Conservation (phyloP, 2,113 vertebrate genomes). For the Varanus salvator region DNA sequence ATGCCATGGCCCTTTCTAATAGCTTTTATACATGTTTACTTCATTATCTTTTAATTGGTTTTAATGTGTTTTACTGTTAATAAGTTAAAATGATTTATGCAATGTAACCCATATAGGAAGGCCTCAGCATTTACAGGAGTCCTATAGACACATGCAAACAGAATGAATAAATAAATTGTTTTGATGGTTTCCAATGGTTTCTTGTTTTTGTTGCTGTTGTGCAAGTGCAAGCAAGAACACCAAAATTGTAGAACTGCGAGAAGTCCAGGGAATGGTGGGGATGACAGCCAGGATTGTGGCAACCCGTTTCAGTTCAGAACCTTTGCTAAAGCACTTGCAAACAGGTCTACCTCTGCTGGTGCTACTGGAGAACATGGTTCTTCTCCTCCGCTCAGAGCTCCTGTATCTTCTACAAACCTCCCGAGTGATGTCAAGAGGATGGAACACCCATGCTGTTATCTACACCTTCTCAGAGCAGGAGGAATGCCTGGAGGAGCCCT, state of each 20-base stretch:
- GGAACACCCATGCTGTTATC: not conserved
- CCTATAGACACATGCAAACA: too few species aligned
- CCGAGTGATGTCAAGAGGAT: not conserved
- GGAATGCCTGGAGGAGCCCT: not conserved
- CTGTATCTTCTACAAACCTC: not conserved
- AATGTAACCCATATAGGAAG: too few species aligned
- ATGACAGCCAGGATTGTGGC: not conserved
- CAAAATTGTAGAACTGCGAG: not conserved
- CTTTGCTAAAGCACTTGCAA: not conserved
- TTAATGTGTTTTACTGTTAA: too few species aligned
- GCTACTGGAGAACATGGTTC: not conserved
- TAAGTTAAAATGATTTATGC: too few species aligned
- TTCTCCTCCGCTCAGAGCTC: not conserved
- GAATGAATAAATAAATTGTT: too few species aligned
- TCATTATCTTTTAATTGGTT: too few species aligned
- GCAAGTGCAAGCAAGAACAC: not conserved
- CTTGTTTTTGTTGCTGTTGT: not conserved
- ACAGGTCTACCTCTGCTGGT: not conserved
- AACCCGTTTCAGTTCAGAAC: not conserved
- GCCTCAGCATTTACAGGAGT: too few species aligned
- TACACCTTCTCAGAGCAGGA: not conserved
- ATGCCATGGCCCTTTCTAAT: too few species aligned
- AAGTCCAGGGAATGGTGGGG: not conserved
- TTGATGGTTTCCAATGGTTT: too few species aligned
- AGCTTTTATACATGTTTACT: too few species aligned